Percentiles rank a stretch among this genome's conserved stretches.
Evolutionary conservation across 2,888 invertebrate genomes (phyloP).

Genomic region (Pecten maximus): DNA sequence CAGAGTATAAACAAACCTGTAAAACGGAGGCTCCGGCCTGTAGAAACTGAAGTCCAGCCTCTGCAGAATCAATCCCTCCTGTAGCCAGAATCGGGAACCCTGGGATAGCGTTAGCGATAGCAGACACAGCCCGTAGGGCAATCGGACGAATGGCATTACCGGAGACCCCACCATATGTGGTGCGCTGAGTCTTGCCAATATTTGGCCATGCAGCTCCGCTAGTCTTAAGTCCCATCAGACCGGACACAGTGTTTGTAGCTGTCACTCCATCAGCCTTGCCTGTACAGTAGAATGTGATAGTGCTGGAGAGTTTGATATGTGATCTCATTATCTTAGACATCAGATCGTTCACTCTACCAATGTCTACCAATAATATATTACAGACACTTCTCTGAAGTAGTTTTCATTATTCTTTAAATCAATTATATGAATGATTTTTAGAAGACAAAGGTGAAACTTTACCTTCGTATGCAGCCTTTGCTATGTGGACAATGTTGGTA

Average conservation of each 20-base stretch:
- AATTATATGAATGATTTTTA: no score
- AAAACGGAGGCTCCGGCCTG: conserved; percentile 95
- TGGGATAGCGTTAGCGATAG: conserved; percentile 91
- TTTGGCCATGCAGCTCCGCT: conserved; percentile 96
- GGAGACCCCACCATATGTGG: conserved; percentile 97
- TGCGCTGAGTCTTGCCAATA: conserved; percentile 90
- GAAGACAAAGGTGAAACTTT: conserved; percentile 38
- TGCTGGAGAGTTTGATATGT: no score
- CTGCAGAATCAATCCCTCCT: conserved; percentile 98
- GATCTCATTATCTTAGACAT: no score
- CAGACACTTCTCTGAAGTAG: no score
- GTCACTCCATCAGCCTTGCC: conserved; percentile 97
- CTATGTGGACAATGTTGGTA: conserved; percentile 94
- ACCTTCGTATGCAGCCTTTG: conserved; percentile 94
- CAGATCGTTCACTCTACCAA: no score
- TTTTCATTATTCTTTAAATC: no score
- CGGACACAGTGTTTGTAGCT: conserved; percentile 98
- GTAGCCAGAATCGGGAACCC: conserved; percentile 97
- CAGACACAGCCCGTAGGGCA: conserved; percentile 94
- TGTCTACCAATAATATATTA: no score
- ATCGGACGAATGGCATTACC: conserved; percentile 97
- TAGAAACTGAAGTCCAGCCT: conserved; percentile 96
- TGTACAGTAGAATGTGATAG: conserved; percentile 74
- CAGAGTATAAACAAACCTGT: conserved; percentile 89
- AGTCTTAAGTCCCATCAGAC: conserved; percentile 93